Conservation (phyloP, 2,797 vertebrate species). For the Eupleurogrammus muticus region DNA sequence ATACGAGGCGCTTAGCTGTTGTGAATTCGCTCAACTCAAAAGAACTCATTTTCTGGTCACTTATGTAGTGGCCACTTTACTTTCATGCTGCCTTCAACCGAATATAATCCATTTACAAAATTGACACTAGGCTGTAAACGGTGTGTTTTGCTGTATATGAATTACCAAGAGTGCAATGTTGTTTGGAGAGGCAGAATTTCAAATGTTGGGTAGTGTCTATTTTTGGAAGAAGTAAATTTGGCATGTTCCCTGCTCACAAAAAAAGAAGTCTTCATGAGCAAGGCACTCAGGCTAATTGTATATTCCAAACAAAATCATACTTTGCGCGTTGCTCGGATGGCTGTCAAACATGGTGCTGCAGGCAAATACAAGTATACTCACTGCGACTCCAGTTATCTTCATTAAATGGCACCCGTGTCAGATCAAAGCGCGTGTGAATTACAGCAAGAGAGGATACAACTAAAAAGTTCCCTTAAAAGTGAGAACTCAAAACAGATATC, state of each 20-base stretch:
- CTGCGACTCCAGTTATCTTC: slow-evolving; percentile 68
- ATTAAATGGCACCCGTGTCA: slow-evolving; percentile 73
- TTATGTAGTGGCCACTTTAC: slow-evolving; percentile 41
- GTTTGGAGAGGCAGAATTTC: slow-evolving; percentile 1
- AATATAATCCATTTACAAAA: slow-evolving; percentile 45
- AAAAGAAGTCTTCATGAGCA: slow-evolving; percentile 40
- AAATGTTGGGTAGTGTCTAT: slow-evolving; percentile 11
- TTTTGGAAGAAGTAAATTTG: slow-evolving; percentile 23
- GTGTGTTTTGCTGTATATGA: slow-evolving; percentile 8
- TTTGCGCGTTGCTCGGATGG: slow-evolving; percentile 58
- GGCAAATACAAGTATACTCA: slow-evolving; percentile 69
- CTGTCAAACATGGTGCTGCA: slow-evolving; percentile 76
- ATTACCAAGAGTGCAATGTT: neutral
- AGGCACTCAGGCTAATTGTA: slow-evolving; percentile 57
- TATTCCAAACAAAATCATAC: slow-evolving; percentile 63
- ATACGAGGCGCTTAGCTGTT: slow-evolving; percentile 34
- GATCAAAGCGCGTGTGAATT: slow-evolving; percentile 70
- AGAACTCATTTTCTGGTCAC: slow-evolving; percentile 49
- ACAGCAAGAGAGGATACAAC: slow-evolving; percentile 47
- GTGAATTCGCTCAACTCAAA: slow-evolving; percentile 36
- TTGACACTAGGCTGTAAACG: slow-evolving; percentile 23
- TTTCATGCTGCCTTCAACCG: slow-evolving; percentile 44
- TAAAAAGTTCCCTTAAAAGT: slow-evolving; percentile 62
- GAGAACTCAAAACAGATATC: slow-evolving; percentile 64
- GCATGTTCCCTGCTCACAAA: neutral